These are phyloP conservation scores for Petroica traversi DNA, from an alignment of 2,113 vertebrate genomes.

Conservation along the genomic window DNA sequence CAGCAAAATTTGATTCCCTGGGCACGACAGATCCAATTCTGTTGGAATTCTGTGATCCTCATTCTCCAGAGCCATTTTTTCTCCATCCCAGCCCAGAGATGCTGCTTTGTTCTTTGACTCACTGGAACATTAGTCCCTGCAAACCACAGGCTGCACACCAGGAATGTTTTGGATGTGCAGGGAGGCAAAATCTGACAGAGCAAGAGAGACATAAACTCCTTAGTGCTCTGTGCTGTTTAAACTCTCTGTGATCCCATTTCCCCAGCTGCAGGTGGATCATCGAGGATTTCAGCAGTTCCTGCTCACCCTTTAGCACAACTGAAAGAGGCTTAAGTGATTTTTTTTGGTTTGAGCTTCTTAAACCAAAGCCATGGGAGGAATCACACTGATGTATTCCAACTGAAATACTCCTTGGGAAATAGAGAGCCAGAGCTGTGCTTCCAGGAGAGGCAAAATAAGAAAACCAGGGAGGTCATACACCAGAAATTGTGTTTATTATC, in stretches of 20 bases:
- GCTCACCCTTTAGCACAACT: background rate
- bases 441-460: background rate
- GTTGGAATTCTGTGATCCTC: background rate
- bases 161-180: background rate
- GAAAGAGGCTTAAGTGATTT: conserved; percentile 5
- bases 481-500: background rate
- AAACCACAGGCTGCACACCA: background rate
- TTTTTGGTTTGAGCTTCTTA: background rate
- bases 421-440: background rate
- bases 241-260: background rate
- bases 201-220: background rate
- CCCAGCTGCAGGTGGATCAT: background rate
- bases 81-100: background rate
- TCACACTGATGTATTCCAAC: background rate
- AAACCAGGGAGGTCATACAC: background rate
- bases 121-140: background rate
- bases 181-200: background rate
- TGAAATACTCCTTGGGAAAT: background rate
- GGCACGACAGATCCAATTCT: background rate
- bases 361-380: background rate
- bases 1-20: background rate
- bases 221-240: background rate
- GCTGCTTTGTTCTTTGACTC: background rate
- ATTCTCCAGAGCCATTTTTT: background rate
- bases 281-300: background rate